Evolutionary conservation across 1,140 invertebrate species (phyloP), one percentile per base, ranked within the genome.

Genomic region (Drosophila saltans): DNA sequence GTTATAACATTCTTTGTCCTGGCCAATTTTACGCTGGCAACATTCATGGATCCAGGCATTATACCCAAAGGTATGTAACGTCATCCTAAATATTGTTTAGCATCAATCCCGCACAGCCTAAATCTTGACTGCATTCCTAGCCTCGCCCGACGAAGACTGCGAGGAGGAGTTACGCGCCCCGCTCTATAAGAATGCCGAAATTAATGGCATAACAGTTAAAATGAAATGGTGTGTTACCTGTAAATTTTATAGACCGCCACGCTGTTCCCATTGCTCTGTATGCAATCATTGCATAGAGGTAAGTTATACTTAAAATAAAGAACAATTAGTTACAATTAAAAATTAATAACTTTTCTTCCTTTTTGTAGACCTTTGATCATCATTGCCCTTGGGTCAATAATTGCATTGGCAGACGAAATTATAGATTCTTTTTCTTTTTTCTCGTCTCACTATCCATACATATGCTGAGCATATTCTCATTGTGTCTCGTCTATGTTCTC

Each of bases 191-290:
- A 99, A 97, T 93, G 97, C 99, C 66, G 98, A 99, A 93, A 99
- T 99, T 68, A 98, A 99, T 94, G 98, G 98, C 63, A 98, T 99
- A 67, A 98, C 97, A 16, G 98, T 99, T 45, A 95, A 98, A 72
- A 99, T 99, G 98, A 99, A 99, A 94, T 99, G 99, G 99, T 99
- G 99, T 93, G 96, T 98, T 66, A 99, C 99, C 1, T 99, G 99
- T 94, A 98, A 99, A 94, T 99, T 99, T 94, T 99, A 99, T 93
- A 95, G 98, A 84, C 98, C 98, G 91, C 99, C 99, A 66, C 94
- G 99, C 92, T 99, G 98, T 93, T 99, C 98, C 60, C 98, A 99
- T 94, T 99, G 99, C 93, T 99, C 98, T 89, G 98, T 99, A 61
- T 99, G 99, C 94, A 98, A 99, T 94, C 97, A 97, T 91, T 99